Conservation (phyloP, 2,113 vertebrate genomes). For the Chroicocephalus ridibundus region DNA sequence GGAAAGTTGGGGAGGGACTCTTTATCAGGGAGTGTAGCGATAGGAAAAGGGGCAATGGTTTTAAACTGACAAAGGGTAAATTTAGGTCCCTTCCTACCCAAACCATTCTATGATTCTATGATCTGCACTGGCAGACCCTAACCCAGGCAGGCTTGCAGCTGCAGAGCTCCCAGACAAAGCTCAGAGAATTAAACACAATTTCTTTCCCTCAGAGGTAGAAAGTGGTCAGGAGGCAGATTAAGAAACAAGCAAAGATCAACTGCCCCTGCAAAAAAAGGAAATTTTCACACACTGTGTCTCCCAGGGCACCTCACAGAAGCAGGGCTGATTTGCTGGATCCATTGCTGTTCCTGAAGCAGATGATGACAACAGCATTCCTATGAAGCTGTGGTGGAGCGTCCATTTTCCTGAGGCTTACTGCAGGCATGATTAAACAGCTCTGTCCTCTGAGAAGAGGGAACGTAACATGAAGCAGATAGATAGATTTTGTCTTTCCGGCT, state of each 20-base stretch:
- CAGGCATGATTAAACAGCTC: neutral
- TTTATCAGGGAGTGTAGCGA: neutral
- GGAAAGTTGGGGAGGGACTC: neutral
- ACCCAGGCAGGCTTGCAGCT: neutral
- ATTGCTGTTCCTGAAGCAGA: neutral
- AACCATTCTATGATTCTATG: neutral
- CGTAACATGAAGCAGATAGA: neutral
- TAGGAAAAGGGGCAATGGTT: neutral
- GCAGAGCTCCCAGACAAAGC: neutral
- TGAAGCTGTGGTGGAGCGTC: neutral
- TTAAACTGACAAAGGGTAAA: neutral
- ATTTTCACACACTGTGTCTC: neutral
- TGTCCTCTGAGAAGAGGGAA: neutral
- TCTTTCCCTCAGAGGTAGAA: neutral
- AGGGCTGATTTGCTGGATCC: neutral
- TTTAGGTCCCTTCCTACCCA: neutral
- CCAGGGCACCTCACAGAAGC: neutral
- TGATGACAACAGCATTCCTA: neutral
- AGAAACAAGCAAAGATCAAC: neutral
- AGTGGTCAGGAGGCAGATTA: neutral
- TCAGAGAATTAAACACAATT: neutral
- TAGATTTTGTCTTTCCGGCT: neutral
- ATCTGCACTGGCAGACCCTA: neutral
- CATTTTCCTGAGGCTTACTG: neutral
- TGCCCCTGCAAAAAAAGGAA: fast-evolving